Evolutionary conservation across 2,113 vertebrate genomes (phyloP), one percentile per base, ranked within the genome.

Genomic region (Charina bottae): DNA sequence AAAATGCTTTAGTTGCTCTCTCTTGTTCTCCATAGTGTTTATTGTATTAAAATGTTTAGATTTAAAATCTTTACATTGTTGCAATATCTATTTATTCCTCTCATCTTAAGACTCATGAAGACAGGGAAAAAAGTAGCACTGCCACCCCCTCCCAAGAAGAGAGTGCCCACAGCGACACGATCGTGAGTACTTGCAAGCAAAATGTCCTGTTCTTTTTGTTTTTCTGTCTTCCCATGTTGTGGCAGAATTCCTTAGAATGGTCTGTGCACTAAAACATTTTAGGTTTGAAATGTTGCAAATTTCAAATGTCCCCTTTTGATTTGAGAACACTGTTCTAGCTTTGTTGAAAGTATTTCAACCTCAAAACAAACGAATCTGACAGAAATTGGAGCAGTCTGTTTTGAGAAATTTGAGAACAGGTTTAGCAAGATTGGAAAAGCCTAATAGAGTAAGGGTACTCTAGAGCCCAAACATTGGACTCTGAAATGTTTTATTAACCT

Each of bases 41-140:
- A 17, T 42, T 78, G 72, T 78, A 78, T 21, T 42, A 8, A 42
- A 42, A 78, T 78, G 19, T 42, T 78, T 78, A 78, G 7, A 42
- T 78, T 72, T 78, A 78, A 42, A 78, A 78, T 42, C 72, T 17
- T 42, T 78, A 78, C 0, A 0, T 33, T 78, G 17, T 78, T 78
- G 17, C 72, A 64, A 53, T 72, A 56, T 13, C 92, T 90, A 95
- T 4, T 62, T 78, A 78, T 0, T 91, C 93, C 83, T 89, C 4
- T 2, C 0, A 92, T 68, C 42, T 93, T 87, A 86, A 97, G 95
- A 93, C 83, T 96, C 72, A 83, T 46, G 21, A 97, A 97, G 72
- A 94, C 96, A 90, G 37, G 60, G 19, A 98, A 96, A 95, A 96
- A 93, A 88, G 78, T 6, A 49, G 97, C 97, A 0, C 55, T 17